Conservation (phyloP, 2,113 vertebrate species). For the Uropsilus gracilis region DNA sequence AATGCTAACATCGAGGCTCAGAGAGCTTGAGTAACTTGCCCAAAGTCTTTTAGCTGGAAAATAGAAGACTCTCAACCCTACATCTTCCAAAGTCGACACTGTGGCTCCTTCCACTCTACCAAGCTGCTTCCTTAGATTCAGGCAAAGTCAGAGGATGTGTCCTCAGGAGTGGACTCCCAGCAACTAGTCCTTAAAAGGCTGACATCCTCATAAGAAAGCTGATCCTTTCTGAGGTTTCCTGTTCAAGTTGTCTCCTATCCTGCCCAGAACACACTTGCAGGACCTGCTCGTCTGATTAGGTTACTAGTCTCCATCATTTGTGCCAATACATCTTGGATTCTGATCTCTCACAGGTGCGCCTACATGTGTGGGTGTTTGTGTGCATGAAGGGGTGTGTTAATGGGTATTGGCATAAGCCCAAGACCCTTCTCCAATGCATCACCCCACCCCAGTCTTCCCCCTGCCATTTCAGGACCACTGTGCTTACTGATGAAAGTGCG, state of each 20-base stretch:
- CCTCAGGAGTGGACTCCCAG: accelerated
- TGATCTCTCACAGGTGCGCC: background rate
- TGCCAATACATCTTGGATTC: too few species aligned
- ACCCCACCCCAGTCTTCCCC: background rate
- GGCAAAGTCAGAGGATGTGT: background rate
- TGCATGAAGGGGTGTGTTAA: background rate
- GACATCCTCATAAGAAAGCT: background rate
- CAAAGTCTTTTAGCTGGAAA: background rate
- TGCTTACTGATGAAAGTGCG: accelerated
- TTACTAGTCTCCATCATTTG: background rate
- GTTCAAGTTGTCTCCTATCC: background rate
- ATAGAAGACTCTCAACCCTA: background rate
- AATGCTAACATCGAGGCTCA: background rate
- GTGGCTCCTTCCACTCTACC: background rate
- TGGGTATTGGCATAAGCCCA: too few species aligned
- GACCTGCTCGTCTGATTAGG: too few species aligned
- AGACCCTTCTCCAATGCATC: background rate
- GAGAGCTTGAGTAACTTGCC: background rate
- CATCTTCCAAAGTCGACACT: background rate
- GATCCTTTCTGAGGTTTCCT: background rate
- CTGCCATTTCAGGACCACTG: accelerated
- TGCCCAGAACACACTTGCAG: background rate
- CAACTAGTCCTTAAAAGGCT: too few species aligned
- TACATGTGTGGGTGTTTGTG: background rate
- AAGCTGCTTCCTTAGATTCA: background rate